Evolutionary conservation across 2,113 vertebrate species (phyloP).

Genomic region (Sebastes fasciatus): DNA sequence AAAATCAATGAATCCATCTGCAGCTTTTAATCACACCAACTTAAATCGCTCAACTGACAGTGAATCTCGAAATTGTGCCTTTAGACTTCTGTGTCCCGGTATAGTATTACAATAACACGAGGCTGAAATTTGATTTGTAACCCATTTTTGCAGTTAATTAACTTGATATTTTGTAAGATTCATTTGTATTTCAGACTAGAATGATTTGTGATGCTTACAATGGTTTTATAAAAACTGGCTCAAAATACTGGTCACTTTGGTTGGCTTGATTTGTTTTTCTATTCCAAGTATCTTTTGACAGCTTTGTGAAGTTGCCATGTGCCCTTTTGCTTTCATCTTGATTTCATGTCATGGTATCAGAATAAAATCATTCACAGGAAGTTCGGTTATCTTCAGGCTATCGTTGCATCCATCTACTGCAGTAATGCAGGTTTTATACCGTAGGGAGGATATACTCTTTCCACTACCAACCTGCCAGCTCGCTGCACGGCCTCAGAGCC

Average conservation of each 20-base stretch:
- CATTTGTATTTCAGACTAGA: not conserved
- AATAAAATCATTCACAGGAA: constrained; percentile 31
- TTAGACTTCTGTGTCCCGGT: not conserved
- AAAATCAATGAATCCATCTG: not conserved
- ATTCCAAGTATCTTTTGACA: not conserved
- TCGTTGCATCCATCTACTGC: not conserved
- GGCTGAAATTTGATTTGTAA: too few species aligned
- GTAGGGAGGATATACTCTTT: not conserved
- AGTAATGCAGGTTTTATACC: not conserved
- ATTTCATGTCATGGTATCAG: not conserved
- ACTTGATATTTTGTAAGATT: not conserved
- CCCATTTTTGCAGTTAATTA: not conserved
- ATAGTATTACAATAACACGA: too few species aligned
- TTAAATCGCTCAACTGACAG: not conserved
- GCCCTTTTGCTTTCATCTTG: not conserved
- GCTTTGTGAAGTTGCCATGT: not conserved
- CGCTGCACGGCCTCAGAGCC: not conserved
- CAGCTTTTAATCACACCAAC: not conserved
- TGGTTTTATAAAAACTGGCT: constrained; percentile 30
- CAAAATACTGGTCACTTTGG: not conserved
- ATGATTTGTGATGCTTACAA: constrained; percentile 2
- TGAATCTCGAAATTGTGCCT: constrained; percentile 1
- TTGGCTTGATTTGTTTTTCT: not conserved
- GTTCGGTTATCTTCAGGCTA: not conserved
- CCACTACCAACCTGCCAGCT: not conserved